Percentiles rank a stretch among this genome's conserved stretches.
Evolutionary conservation across 2,113 vertebrate genomes (phyloP).

Genomic region (Aleadryas rufinucha): DNA sequence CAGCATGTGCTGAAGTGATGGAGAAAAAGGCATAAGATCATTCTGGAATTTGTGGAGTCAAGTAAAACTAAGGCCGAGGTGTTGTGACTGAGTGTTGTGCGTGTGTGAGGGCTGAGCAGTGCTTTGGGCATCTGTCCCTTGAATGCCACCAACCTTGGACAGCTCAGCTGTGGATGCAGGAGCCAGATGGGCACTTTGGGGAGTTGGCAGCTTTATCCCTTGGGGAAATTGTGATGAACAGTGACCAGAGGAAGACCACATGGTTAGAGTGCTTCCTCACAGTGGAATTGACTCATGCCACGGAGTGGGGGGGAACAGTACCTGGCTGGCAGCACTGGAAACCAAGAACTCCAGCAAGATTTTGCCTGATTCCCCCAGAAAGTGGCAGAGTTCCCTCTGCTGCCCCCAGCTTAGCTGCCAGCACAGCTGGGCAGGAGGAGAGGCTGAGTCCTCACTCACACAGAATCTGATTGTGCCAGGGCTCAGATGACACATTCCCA

Average conservation of each 20-base stretch:
- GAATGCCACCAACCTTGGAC: background rate
- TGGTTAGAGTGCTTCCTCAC: background rate
- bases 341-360: background rate
- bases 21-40: background rate
- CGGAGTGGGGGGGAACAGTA: background rate
- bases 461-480: background rate
- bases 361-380: background rate
- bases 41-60: background rate
- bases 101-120: background rate
- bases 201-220: background rate
- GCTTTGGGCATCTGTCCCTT: background rate
- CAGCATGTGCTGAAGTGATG: fast-evolving
- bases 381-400: background rate
- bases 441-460: background rate
- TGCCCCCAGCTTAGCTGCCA: background rate
- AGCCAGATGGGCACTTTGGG: fast-evolving
- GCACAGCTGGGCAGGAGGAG: background rate
- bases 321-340: background rate
- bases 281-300: background rate
- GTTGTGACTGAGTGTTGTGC: background rate
- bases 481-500: background rate
- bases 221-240: background rate
- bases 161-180: background rate
- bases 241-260: background rate
- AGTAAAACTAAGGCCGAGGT: background rate